phyloP scores from a whole-genome alignment of 2,888 invertebrate species.

The Mythimna vitellina region DNA sequence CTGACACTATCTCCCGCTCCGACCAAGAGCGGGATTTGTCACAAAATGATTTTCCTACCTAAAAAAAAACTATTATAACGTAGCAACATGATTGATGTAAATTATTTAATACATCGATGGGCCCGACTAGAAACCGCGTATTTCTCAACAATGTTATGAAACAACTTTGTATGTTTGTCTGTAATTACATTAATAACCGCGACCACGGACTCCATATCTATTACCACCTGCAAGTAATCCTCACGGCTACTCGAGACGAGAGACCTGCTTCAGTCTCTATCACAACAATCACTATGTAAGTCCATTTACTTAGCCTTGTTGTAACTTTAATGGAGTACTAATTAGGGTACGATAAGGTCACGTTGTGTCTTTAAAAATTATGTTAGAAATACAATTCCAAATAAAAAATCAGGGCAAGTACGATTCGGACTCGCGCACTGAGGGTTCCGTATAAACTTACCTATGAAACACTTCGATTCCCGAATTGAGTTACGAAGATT shows the following conservation, averaged over 20 bases:
- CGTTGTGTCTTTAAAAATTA: neutral
- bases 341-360: neutral
- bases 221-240: constrained; percentile 26
- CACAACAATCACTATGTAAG: no score
- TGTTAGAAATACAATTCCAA: neutral
- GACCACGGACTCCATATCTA: constrained; percentile 37
- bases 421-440: no score
- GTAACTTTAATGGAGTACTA: neutral
- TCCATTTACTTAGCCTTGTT: neutral
- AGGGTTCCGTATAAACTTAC: no score
- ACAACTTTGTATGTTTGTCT: constrained; percentile 30
- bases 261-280: neutral
- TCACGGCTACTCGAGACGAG: neutral
- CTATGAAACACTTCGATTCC: no score
- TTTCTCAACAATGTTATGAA: constrained; percentile 7
- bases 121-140: constrained; percentile 1
- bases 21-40: no score
- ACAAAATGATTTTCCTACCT: no score
- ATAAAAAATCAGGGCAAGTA: no score
- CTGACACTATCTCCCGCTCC: no score
- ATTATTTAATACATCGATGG: constrained; percentile 4
- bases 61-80: no score
- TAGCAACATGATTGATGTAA: constrained; percentile 2
- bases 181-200: constrained; percentile 57
- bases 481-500: no score